Percentiles rank a stretch among this genome's conserved stretches.
Conservation (phyloP, 2,797 vertebrate species). For the Erethizon dorsatum region DNA sequence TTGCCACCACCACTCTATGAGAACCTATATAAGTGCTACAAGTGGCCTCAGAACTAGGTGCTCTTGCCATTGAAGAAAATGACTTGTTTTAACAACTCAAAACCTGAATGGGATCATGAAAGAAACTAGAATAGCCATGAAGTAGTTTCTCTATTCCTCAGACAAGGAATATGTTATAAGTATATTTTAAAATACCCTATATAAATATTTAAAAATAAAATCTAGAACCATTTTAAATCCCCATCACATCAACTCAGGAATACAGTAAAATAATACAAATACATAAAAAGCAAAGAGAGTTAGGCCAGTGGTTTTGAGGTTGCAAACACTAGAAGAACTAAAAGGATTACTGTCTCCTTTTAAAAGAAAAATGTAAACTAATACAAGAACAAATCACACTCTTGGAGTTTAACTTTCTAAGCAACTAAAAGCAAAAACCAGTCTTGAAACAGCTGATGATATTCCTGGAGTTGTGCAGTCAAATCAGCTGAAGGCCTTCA, state of each 20-base stretch:
- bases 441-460: neutral
- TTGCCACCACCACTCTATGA: neutral
- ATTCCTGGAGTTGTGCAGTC: neutral
- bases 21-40: neutral
- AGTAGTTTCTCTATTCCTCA: neutral
- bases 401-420: neutral
- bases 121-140: neutral
- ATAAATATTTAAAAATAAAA: conserved; percentile 59
- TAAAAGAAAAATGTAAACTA: conserved; percentile 62
- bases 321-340: conserved; percentile 29
- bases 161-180: neutral
- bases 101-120: neutral
- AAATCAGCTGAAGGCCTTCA: neutral
- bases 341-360: neutral
- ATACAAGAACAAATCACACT: neutral
- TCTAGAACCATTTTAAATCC: neutral
- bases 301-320: conserved; percentile 42
- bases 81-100: neutral
- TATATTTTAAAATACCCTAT: conserved; percentile 37
- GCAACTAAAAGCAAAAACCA: neutral
- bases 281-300: conserved; percentile 26
- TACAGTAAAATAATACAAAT: conserved; percentile 11
- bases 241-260: conserved; percentile 5
- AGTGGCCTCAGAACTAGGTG: neutral
- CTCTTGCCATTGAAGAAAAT: neutral